Evolutionary conservation across 1,140 invertebrate species (phyloP), one percentile per base, ranked within the genome.

Genomic region (Brachionus angularis): DNA sequence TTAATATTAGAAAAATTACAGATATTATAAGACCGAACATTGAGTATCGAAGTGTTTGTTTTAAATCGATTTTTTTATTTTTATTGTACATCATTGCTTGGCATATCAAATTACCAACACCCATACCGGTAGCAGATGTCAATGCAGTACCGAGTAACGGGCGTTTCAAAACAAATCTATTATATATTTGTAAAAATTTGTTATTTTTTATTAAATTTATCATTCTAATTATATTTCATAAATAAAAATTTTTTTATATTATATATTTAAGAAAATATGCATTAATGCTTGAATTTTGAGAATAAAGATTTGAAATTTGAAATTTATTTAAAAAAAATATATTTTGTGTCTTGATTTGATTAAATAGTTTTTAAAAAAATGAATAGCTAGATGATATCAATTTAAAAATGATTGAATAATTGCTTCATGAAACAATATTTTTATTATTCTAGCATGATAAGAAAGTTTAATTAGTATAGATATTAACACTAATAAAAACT

Each of bases 101-200:
- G 29, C 62, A 67, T 12, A 67, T 67, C 1, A 47, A 16, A n/a
- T 67, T 67, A 5, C 62, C 62, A 33, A 33, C 23, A 4, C 42
- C 62, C 62, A 67, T 67, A 36, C 62, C 62, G 23, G 36, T 23
- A 5, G 62, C 62, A 12, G 33, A 58, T n/a, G 52, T 55, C 10
- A 55, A 31, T 16, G 52, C 31, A 10, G 34, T 55, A 16, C 52
- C 52, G 4, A 55, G 27, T 0, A 55, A 16, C 0, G 52, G 52
- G 34, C 34, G 52, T 3, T 34, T 39, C 44, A 8, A 14, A 4
- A 47, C 61, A 44, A 64, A 64, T 7, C 21, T 64, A 21, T 64
- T 21, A 21, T 64, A 46, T 39, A 64, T 42, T 27, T 44, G 39
- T 44, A 46, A n/a, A 44, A 42, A 3, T 44, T 42, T 64, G 29